phyloP scores from a whole-genome alignment of 1,140 invertebrate species.

The Oryctes rhinoceros region DNA sequence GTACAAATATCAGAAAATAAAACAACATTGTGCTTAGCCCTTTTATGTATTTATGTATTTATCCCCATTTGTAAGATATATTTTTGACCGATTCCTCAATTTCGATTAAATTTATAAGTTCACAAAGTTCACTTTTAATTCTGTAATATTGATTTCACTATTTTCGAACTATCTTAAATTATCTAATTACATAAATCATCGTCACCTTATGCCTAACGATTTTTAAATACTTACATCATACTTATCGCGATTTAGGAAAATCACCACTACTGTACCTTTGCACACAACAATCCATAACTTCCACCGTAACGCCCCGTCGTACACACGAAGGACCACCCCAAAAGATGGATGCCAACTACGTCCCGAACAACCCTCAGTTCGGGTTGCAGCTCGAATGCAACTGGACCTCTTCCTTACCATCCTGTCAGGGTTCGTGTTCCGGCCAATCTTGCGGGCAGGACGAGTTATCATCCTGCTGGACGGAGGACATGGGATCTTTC shows the following conservation, averaged over 20 bases:
- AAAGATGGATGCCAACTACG: constrained; percentile 58
- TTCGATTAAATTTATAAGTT: too few relatives aligned
- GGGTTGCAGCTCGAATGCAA: constrained; percentile 60
- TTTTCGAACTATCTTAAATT: too few relatives aligned
- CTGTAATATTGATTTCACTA: too few relatives aligned
- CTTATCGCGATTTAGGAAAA: not conserved
- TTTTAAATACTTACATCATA: not conserved
- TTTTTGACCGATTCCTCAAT: too few relatives aligned
- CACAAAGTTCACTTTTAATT: too few relatives aligned
- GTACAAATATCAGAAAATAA: too few relatives aligned
- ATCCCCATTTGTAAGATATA: too few relatives aligned
- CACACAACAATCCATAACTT: constrained; percentile 37
- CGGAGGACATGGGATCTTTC: constrained; percentile 83
- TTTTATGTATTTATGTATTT: too few relatives aligned
- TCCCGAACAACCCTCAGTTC: constrained; percentile 61
- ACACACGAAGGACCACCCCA: not conserved
- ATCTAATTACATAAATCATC: not conserved
- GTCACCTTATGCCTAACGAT: not conserved
- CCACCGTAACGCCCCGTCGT: constrained; percentile 22
- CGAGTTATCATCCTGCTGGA: constrained; percentile 57
- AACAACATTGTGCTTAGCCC: too few relatives aligned
- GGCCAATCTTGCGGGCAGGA: constrained; percentile 38
- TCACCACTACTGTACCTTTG: constrained; percentile 1
- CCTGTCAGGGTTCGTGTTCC: constrained; percentile 40
- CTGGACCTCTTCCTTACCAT: constrained; percentile 49